A percentile compares a stretch with the other conserved stretches of the same genome.
phyloP scores from a whole-genome alignment of 1,140 invertebrate genomes.

The Paraescarpia echinospica region DNA sequence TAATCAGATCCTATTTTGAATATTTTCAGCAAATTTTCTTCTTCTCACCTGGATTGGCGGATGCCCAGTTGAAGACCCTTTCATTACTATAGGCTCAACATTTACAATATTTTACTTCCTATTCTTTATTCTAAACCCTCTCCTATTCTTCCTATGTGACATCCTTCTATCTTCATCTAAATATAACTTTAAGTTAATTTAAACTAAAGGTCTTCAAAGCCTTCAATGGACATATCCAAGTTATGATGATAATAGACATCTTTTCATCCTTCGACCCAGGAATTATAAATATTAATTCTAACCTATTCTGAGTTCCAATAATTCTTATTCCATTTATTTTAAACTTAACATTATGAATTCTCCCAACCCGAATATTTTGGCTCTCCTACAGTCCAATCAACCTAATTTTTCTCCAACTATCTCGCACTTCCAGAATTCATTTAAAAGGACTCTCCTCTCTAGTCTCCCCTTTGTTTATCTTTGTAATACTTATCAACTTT shows the following conservation, averaged over 20 bases:
- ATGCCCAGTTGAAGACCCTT: neutral
- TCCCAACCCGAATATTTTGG: neutral
- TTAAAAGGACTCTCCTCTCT: neutral
- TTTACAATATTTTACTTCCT: neutral
- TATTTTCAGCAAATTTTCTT: neutral
- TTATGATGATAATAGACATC: conserved; percentile 1
- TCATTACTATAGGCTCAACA: neutral
- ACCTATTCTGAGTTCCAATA: neutral
- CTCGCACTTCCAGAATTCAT: neutral
- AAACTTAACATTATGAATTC: neutral
- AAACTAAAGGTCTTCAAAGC: conserved; percentile 1
- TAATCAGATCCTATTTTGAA: conserved; percentile 8
- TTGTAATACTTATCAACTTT: neutral
- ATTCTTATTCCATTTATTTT: neutral
- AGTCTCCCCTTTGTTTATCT: neutral
- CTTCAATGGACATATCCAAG: neutral
- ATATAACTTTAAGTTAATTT: neutral
- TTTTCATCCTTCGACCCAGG: neutral
- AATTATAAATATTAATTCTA: no score
- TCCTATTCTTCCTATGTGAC: neutral
- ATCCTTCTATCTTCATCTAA: neutral
- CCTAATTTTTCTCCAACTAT: neutral
- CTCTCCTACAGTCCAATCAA: neutral
- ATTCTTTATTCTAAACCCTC: neutral
- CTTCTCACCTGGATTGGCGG: neutral